These are phyloP conservation scores for Odontomachus brunneus DNA, from an alignment of 1,140 invertebrate genomes.

Conservation along the genomic window DNA sequence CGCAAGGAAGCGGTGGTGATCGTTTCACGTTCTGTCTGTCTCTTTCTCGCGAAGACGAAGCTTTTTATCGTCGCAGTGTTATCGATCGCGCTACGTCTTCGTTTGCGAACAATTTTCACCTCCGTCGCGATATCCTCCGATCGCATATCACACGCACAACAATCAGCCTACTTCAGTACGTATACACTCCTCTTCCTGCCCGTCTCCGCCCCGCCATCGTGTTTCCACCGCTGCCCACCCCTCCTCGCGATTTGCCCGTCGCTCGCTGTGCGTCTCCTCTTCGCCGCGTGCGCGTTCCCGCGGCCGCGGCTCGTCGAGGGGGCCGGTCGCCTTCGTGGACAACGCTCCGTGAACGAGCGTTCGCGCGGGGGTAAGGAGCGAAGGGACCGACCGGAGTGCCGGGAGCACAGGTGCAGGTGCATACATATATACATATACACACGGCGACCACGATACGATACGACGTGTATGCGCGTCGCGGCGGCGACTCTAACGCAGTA, in stretches of 20 bases:
- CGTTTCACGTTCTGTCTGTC: too few relatives aligned
- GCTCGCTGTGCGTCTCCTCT: constrained; percentile 32
- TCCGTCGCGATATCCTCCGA: too few relatives aligned
- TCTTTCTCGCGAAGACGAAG: background rate
- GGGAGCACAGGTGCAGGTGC: constrained; percentile 63
- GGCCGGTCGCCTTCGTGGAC: constrained; percentile 35
- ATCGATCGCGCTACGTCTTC: background rate
- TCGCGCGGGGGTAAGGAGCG: background rate
- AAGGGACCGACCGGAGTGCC: constrained; percentile 36
- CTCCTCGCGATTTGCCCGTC: background rate
- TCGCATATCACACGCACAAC: background rate
- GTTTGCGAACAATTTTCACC: too few relatives aligned
- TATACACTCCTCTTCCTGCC: constrained; percentile 1
- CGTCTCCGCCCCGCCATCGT: background rate
- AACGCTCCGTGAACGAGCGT: constrained; percentile 13
- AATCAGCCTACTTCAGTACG: background rate
- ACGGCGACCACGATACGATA: constrained; percentile 13
- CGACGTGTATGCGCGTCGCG: background rate
- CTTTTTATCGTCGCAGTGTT: background rate
- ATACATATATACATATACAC: constrained; percentile 23
- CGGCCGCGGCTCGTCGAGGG: constrained; percentile 21
- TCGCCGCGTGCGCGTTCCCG: constrained; percentile 66
- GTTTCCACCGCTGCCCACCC: background rate
- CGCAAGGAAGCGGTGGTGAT: too few relatives aligned
- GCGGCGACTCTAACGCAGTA: background rate